Percentiles rank a stretch among this genome's conserved stretches.
phyloP scores from a whole-genome alignment of 2,113 vertebrate genomes.

The Baryphthengus martii region DNA sequence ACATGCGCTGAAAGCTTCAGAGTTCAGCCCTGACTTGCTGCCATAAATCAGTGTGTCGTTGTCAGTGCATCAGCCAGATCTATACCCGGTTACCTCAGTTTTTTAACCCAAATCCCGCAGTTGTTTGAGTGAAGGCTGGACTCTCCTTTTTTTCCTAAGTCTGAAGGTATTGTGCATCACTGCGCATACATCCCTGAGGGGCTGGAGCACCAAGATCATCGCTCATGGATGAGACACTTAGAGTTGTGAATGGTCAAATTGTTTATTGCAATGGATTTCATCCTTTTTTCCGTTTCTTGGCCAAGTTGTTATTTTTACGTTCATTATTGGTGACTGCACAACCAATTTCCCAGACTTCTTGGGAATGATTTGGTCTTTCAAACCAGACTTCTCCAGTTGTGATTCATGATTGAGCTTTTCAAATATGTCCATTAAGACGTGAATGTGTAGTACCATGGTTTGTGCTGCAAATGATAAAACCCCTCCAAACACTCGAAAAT shows the following conservation, averaged over 20 bases:
- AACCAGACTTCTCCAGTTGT: neutral
- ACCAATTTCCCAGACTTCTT: neutral
- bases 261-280: neutral
- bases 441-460: neutral
- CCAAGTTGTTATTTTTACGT: neutral
- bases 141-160: neutral
- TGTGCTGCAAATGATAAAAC: neutral
- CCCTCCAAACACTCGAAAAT: conserved; percentile 14
- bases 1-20: neutral
- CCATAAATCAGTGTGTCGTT: rapidly evolving
- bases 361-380: neutral
- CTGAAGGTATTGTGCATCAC: neutral
- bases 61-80: neutral
- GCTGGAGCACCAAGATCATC: neutral
- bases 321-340: neutral
- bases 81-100: neutral
- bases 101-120: neutral
- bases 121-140: neutral
- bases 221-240: neutral
- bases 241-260: neutral
- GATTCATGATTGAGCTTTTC: neutral
- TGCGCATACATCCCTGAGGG: rapidly evolving
- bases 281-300: neutral
- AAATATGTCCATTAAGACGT: neutral
- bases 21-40: neutral